Evolutionary conservation across 1,140 invertebrate genomes (phyloP), one percentile per base, ranked within the genome.

Genomic region (Procambarus clarkii): DNA sequence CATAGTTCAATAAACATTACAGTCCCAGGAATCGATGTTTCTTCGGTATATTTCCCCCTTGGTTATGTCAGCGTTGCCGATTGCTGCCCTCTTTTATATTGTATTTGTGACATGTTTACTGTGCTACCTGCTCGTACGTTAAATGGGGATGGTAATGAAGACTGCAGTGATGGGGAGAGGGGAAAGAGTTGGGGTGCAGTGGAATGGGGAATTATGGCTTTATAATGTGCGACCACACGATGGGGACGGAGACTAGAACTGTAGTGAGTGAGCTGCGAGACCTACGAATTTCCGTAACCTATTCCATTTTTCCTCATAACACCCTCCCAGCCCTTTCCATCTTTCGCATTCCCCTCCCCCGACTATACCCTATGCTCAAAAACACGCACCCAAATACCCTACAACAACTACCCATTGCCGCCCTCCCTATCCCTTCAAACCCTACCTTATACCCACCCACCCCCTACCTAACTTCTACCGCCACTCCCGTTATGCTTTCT

Each of bases 1-100:
- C 77, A 80, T 88, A 80, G 60, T 80, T 64, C 86, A 88, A 88
- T 88, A 88, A 88, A 88, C 86, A 88, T 88, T 88, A 88, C 85
- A 86, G 18, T 71, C 76, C 74, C 74, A 78, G 48, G 76, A 86
- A 69, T 58, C 74, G 69, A 86, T 60, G 45, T n/a, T 74, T n/a
- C 74, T 24, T 21, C 48, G 48, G 34, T 78, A 78, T 24, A 60
- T 58, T 60, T 58, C 74, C 76, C 34, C 74, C 18, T 71, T 78
- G 71, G n/a, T 78, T 78, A 34, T 44, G 50, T 78, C 69, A 60
- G 24, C 74, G 46, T 54, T 44, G 50, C 46, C 85, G n/a, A 76
- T 58, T 86, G 50, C 34, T 58, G 5, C 85, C 24, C 71, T n/a
- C 44, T 64, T 64, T 83, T 69, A 83, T 83, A 83, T 83, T 83